phyloP scores from a whole-genome alignment of 1,140 invertebrate genomes.

The Hydropsyche tenuis region DNA sequence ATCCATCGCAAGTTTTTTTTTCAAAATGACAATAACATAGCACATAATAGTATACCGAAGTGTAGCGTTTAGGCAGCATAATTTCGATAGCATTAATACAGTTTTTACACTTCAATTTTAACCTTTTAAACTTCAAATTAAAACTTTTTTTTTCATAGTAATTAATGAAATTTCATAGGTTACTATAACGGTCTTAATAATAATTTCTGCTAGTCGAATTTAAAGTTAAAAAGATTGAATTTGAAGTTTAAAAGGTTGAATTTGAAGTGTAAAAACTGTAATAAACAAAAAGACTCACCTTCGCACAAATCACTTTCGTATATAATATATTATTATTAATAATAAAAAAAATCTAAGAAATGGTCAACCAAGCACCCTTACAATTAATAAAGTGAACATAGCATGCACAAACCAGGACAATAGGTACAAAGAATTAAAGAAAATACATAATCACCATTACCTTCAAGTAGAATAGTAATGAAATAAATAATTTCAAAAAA shows the following conservation, averaged over 20 bases:
- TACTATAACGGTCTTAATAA: no score
- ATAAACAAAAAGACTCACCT: neutral
- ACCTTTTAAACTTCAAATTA: no score
- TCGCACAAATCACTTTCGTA: neutral
- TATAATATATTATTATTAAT: neutral
- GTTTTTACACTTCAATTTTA: no score
- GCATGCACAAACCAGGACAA: constrained; percentile 32
- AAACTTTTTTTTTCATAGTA: no score
- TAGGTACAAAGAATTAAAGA: constrained; percentile 10
- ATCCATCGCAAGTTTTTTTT: neutral
- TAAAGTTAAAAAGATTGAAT: no score
- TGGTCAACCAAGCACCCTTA: constrained; percentile 27
- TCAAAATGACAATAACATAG: neutral
- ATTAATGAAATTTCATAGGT: no score
- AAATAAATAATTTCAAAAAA: no score
- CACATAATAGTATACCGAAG: neutral
- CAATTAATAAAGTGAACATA: constrained; percentile 30
- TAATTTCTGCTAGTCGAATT: no score
- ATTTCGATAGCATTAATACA: constrained; percentile 1
- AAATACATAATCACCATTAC: constrained; percentile 19
- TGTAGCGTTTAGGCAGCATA: neutral
- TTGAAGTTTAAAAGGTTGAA: no score
- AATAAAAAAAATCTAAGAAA: constrained; percentile 24
- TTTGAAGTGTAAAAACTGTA: no score
- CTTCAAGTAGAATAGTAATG: constrained; percentile 8